Base-by-base conservation (phyloP, 2,888 invertebrate genomes). In the Rambutsinella grinnellia region DNA sequence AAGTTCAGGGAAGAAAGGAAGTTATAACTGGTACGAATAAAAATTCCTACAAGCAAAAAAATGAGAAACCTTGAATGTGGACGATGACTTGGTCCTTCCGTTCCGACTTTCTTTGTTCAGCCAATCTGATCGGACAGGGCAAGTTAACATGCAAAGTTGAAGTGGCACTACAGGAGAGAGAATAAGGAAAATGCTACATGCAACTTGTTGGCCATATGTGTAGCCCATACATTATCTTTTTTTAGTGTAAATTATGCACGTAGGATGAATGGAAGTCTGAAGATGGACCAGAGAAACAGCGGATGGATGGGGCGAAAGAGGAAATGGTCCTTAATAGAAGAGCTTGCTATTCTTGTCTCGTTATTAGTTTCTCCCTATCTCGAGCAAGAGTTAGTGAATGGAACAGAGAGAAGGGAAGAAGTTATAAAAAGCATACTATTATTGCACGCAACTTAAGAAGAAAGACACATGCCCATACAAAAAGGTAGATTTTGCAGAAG, bases 281-380 rank as follows among this genome's bases (percentile, higher is more conserved):
- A 61, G 47, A 63, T 49, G 49, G n/a, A 21, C n/a, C n/a, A 53
- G 74, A 57, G 36, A n/a, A 24, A 26, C 13, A 72, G 63, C 76
- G 76, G 76, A 76, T 76, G 76, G 65, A 76, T 69, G 76, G 76
- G 76, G 69, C 69, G 36, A 76, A 76, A n/a, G 62, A 76, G 76
- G 76, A 76, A 76, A 76, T 69, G 63, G 69, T 58, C 57, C 60
- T 57, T 58, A 61, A 68, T 71, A 28, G 57, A 54, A 68, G 44
- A 28, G 57, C 13, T 65, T 63, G 62, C 63, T 68, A 62, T 65
- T 68, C 26, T 57, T 24, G 19, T 27, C 21, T 36, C 6, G 13
- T 36, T 5, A 36, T 36, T 5, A n/a, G n/a, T n/a, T n/a, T n/a
- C n/a, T n/a, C n/a, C n/a, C n/a, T n/a, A n/a, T n/a, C 51, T 49